Base-by-base conservation (phyloP, 1,140 invertebrate genomes). In the Doryteuthis pealeii region DNA sequence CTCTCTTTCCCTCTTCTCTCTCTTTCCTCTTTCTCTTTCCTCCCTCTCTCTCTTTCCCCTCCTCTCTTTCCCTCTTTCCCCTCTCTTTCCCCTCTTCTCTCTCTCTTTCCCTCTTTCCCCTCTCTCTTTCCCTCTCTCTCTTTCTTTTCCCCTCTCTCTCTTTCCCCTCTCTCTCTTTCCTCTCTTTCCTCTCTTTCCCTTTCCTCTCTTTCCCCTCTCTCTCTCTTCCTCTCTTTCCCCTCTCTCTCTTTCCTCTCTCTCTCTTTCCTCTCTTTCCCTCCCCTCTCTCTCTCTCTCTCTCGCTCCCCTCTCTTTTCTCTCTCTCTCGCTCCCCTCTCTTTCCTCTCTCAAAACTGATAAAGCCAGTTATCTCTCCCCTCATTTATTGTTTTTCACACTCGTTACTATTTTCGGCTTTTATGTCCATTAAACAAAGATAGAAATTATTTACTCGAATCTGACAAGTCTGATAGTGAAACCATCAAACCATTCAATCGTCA, bases 1-100 rank as follows among this genome's bases (percentile, higher is more conserved):
- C 32, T 70, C 69, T 77, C 70, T 71, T 74, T 49, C 33, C 26
- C 4, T 35, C 54, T 66, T 54, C 65, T 70, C 65, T 70, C 66
- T 43, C 62, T 70, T 75, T 54, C 62, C 31, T 30, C 74, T 43
- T 45, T 74, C 71, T 74, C 71, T 76, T 70, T 74, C 62, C 66
- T 49, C 43, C 49, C 62, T 54, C 62, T 31, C 1, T 62, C 32
- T 28, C 31, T 49, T 76, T 31, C 43, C 71, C 65, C 71, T 67
- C 74, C 58, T 65, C 70, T 43, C 33, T 45, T 58, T 65, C 70
- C 45, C 26, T 45, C 28, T 70, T 62, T 32, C 28, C n/a, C 54
- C 26, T 30, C 45, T 32, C 33, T 33, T 22, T 73, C 45, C 18
- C 10, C 35, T 35, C n/a, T 35, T 71, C 74, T 35, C 33, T 75